These are phyloP conservation scores for Mormyrus hasselquistii DNA, from an alignment of 2,797 vertebrate genomes.

Conservation along the genomic window DNA sequence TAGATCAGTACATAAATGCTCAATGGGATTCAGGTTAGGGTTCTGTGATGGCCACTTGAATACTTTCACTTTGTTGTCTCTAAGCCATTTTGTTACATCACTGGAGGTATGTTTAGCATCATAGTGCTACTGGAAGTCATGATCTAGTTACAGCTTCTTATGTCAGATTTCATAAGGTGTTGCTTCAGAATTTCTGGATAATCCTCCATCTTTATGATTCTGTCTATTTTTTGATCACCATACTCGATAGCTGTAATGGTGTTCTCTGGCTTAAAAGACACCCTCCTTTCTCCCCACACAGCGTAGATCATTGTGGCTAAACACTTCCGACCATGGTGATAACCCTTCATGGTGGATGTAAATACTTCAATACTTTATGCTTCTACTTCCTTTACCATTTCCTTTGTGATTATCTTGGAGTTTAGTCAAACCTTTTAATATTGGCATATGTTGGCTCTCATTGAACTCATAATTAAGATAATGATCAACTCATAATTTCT, in stretches of 20 bases:
- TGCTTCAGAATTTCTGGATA: not conserved
- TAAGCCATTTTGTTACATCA: not conserved
- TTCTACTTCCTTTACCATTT: not conserved
- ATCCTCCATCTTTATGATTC: not conserved
- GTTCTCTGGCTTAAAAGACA: not conserved
- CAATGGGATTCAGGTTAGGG: not conserved
- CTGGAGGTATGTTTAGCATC: not conserved
- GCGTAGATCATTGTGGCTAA: not conserved
- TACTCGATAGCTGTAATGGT: not conserved
- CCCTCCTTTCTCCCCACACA: not conserved
- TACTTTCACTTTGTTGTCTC: not conserved
- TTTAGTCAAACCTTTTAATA: not conserved
- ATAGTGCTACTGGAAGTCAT: not conserved
- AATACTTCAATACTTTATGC: not conserved
- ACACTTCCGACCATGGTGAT: not conserved
- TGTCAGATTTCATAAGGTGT: not conserved
- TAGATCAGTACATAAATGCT: not conserved
- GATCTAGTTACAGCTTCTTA: not conserved
- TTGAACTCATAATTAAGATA: not conserved
- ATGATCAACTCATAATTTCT: not conserved
- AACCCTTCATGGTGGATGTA: not conserved
- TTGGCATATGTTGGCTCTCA: not conserved
- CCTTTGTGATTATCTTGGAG: not conserved
- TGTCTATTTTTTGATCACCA: not conserved
- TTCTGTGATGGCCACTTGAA: not conserved